These are phyloP conservation scores for Coenonympha arcania DNA, from an alignment of 2,888 invertebrate genomes.

Conservation along the genomic window DNA sequence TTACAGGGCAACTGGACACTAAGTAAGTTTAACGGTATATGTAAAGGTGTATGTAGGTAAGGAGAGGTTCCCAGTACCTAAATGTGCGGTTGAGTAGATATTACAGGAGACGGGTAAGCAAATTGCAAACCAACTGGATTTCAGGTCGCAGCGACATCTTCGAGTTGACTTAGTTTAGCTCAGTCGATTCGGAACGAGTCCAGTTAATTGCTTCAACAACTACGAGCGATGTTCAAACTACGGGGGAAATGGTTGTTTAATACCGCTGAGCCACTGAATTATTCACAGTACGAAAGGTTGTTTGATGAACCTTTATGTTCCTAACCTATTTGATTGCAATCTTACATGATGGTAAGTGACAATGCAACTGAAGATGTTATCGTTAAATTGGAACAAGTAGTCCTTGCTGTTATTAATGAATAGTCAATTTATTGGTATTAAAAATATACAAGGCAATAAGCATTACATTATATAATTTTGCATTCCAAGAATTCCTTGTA, in stretches of 20 bases:
- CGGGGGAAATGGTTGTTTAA: neutral
- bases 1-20: neutral
- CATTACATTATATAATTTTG: too few relatives aligned
- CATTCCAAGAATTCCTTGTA: too few relatives aligned
- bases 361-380: too few relatives aligned
- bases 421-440: too few relatives aligned
- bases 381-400: too few relatives aligned
- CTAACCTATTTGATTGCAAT: too few relatives aligned
- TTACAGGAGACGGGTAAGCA: conserved; percentile 5
- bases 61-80: neutral
- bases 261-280: neutral
- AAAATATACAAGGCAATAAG: too few relatives aligned
- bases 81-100: conserved; percentile 8
- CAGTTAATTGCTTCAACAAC: conserved; percentile 52
- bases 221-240: conserved; percentile 21
- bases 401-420: too few relatives aligned
- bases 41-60: neutral
- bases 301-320: neutral
- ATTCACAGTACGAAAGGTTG: neutral
- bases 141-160: conserved; percentile 1
- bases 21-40: neutral
- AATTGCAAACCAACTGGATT: conserved; percentile 7
- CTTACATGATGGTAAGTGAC: too few relatives aligned
- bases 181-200: conserved; percentile 34
- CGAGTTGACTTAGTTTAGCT: conserved; percentile 18